Evolutionary conservation across 2,888 invertebrate species (phyloP), one percentile per base, ranked within the genome.

Genomic region (Calameuta filiformis): DNA sequence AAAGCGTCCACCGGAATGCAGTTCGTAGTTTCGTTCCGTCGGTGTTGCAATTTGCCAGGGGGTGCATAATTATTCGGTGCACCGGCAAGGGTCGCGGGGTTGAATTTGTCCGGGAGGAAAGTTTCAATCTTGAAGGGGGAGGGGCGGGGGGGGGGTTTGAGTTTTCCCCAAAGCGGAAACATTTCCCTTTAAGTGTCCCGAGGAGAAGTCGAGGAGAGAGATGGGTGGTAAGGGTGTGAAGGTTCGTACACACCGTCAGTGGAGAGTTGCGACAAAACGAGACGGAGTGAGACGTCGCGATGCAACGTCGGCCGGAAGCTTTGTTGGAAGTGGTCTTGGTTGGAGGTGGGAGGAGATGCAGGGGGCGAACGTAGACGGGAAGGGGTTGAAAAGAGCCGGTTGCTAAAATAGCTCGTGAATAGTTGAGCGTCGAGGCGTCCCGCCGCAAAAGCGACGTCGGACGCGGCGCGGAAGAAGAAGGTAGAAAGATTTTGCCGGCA

Each of bases 391-490:
- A 71, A 31, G 71, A 71, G 33, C 71, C 71, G 71, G 33, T 31
- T 6, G 71, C 31, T 71, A 34, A 71, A 71, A 71, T 34, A 34
- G 71, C 71, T 34, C 71, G 71, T 34, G 71, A 71, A 71, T 71
- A 34, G 56, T 56, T 56, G 56, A 56, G 56, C 56, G 56, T 56
- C 56, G 56, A 23, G 56, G 56, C 56, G 56, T 56, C 56, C 56
- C 23, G 56, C 56, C 56, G 56, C 56, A 56, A 56, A 56, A 56
- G 56, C 56, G 1, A 11, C 56, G 56, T 56, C 23, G 23, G 56
- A 56, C 31, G 56, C 23, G 56, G 15, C 23, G 56, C 6, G 2
- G 56, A 56, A 23, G 23, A 15, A 0, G 23, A 56, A 23, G 9
- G 56, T 2, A 6, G 23, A 23, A 23, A 56, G 56, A 23, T 56